Evolutionary conservation across 2,888 invertebrate genomes (phyloP).

Genomic region (Acleris literana): DNA sequence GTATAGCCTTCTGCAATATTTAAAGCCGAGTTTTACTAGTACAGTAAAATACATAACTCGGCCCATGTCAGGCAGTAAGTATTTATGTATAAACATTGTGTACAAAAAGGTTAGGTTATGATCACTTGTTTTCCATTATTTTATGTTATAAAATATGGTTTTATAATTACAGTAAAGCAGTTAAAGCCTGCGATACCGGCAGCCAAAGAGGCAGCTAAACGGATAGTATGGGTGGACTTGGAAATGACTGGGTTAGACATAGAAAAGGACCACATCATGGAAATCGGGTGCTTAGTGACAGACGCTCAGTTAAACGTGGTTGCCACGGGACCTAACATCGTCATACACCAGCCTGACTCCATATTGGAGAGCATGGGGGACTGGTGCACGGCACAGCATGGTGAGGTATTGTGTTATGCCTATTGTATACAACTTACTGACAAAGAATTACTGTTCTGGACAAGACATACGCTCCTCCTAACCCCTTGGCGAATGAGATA

Average conservation of each 20-base stretch:
- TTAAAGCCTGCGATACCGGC: constrained; percentile 35
- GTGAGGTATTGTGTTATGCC: constrained; percentile 81
- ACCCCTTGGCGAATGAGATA: no score
- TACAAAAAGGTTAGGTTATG: no score
- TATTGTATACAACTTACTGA: constrained; percentile 3
- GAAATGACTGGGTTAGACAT: constrained; percentile 96
- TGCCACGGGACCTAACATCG: constrained; percentile 88
- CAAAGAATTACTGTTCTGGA: neutral
- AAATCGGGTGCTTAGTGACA: constrained; percentile 95
- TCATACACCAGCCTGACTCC: constrained; percentile 90
- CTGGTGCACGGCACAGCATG: constrained; percentile 93
- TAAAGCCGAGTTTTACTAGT: constrained; percentile 40
- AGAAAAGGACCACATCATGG: constrained; percentile 90
- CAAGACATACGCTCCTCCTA: no score
- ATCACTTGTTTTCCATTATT: neutral
- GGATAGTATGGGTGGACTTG: constrained; percentile 89
- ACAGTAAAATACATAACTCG: constrained; percentile 38
- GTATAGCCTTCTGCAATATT: constrained; percentile 41
- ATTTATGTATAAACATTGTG: neutral
- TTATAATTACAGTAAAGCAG: constrained; percentile 34
- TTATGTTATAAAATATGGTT: neutral
- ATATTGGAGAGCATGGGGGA: constrained; percentile 90
- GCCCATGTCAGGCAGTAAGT: constrained; percentile 37
- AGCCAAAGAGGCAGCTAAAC: constrained; percentile 54
- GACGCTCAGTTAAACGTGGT: constrained; percentile 90